phyloP scores from a whole-genome alignment of 92 coral and sea anemone genomes.

The Nematostella vectensis region DNA sequence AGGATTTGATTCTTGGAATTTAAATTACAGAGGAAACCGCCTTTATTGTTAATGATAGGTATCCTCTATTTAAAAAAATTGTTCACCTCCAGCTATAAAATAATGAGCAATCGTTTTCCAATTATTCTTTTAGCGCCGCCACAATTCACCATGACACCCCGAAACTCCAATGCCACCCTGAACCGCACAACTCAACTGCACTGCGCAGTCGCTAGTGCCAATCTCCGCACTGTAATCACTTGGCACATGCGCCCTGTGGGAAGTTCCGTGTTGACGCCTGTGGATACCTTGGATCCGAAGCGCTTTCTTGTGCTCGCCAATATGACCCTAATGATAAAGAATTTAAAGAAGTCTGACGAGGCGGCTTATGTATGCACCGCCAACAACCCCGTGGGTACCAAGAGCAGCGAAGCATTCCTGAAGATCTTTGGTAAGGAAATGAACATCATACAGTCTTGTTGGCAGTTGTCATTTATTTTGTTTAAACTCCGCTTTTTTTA shows the following conservation, averaged over 20 bases:
- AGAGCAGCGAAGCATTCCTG: conserved; percentile 40
- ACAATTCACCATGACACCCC: conserved; percentile 26
- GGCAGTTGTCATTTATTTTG: not conserved
- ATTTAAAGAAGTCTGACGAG: conserved; percentile 52
- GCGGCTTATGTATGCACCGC: conserved; percentile 55
- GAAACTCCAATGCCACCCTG: conserved; percentile 29
- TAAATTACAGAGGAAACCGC: no score
- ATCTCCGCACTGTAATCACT: conserved; percentile 26
- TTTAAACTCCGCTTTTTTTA: not conserved
- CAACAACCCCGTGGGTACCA: conserved; percentile 53
- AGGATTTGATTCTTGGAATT: no score
- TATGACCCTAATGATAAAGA: conserved; percentile 43
- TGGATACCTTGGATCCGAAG: conserved; percentile 41
- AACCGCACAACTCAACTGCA: conserved; percentile 50
- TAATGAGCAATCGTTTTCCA: not conserved
- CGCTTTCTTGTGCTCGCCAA: conserved; percentile 59
- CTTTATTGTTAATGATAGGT: no score
- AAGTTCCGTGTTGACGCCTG: conserved; percentile 23
- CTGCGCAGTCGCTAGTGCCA: conserved; percentile 36
- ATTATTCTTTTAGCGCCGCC: conserved; percentile 45
- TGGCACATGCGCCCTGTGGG: conserved; percentile 37
- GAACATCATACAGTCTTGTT: not conserved
- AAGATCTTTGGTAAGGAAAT: conserved; percentile 55
- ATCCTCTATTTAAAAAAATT: no score
- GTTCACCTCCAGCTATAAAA: no score